Evolutionary conservation across 1,140 invertebrate genomes (phyloP).

Genomic region (Zaprionus ghesquierei): DNA sequence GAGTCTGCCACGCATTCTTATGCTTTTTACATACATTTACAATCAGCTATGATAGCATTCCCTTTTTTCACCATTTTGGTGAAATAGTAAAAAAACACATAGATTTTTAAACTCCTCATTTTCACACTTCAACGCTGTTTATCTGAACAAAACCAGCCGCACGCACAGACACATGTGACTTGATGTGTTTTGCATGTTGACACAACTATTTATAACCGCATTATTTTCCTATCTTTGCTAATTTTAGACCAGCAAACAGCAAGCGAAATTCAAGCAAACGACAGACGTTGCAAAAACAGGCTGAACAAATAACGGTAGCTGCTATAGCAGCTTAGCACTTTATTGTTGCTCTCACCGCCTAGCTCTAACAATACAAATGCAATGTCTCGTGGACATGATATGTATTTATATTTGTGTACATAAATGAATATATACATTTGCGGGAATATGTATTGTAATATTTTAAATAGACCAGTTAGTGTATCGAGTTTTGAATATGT

Average conservation of each 20-base stretch:
- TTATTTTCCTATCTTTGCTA: conserved; percentile 70
- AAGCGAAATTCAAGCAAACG: conserved; percentile 50
- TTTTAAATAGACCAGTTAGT: background rate
- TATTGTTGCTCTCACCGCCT: background rate
- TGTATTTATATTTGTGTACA: background rate
- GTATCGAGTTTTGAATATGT: background rate
- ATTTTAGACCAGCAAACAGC: conserved; percentile 67
- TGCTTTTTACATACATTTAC: no score
- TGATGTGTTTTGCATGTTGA: conserved; percentile 58
- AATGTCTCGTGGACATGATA: conserved; percentile 6
- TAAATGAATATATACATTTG: background rate
- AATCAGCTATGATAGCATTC: no score
- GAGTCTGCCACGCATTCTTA: no score
- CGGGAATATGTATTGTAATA: background rate
- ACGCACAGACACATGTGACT: conserved; percentile 46
- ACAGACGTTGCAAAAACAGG: conserved; percentile 69
- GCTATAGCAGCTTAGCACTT: background rate
- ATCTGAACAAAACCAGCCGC: conserved; percentile 21
- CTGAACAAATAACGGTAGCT: conserved; percentile 61
- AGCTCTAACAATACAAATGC: conserved; percentile 12
- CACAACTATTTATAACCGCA: conserved; percentile 72
- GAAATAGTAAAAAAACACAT: background rate
- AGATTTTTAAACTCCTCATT: background rate
- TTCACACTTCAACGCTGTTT: conserved; percentile 1
- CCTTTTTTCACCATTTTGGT: no score